A percentile compares a stretch with the other conserved stretches of the same genome.
These are phyloP conservation scores for Apoderus coryli DNA, from an alignment of 2,888 invertebrate genomes.

Conservation along the genomic window DNA sequence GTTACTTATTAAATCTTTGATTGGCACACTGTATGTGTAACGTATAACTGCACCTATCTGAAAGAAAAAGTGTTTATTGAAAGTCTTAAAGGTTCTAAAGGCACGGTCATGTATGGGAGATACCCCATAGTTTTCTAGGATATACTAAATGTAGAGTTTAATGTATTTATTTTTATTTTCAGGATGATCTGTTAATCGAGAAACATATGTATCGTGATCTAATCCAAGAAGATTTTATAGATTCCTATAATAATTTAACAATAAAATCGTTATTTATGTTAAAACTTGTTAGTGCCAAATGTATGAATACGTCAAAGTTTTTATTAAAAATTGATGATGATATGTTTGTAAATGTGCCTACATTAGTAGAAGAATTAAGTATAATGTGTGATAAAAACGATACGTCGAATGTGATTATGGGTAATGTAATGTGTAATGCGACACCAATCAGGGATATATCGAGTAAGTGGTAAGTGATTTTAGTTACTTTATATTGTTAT, in stretches of 20 bases:
- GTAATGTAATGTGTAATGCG: slow-evolving; percentile 65
- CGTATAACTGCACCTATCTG: no score
- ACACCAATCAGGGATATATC: slow-evolving; percentile 55
- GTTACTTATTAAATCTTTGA: no score
- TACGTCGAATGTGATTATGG: slow-evolving; percentile 44
- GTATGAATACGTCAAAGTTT: slow-evolving; percentile 39
- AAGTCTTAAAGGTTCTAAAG: no score
- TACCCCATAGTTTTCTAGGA: no score
- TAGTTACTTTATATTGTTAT: no score
- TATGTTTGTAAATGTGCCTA: slow-evolving; percentile 59
- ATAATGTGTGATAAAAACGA: slow-evolving; percentile 20
- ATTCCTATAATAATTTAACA: slow-evolving; percentile 77
- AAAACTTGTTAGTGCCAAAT: slow-evolving; percentile 62
- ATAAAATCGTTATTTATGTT: slow-evolving; percentile 73
- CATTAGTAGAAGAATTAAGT: slow-evolving; percentile 19
- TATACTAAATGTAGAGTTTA: no score
- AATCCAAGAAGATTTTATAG: slow-evolving; percentile 69
- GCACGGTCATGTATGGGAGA: no score
- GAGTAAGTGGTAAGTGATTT: slow-evolving; percentile 55
- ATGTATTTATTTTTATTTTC: slow-evolving; percentile 30
- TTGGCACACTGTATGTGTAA: no score
- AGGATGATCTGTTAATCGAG: slow-evolving; percentile 51
- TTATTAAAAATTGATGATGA: slow-evolving; percentile 80
- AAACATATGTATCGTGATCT: slow-evolving; percentile 55
- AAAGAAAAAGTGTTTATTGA: no score